Evolutionary conservation across 2,888 invertebrate genomes (phyloP), one percentile per base, ranked within the genome.

Genomic region (Melipona beecheii): DNA sequence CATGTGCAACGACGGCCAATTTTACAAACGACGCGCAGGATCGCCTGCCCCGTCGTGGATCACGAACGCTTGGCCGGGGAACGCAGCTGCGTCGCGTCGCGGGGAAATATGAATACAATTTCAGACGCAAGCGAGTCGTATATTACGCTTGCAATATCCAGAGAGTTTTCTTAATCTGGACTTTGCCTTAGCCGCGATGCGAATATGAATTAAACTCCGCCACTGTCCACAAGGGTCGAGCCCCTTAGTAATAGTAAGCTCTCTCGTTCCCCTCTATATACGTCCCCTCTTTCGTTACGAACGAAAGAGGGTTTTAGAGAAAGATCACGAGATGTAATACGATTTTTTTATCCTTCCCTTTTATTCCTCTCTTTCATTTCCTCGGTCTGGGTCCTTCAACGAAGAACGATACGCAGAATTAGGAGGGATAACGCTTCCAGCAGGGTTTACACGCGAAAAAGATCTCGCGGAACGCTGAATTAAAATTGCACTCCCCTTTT

Each of bases 101-200:
- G n/a, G 49, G 19, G 27, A 62, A 70, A 76, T 69, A 75, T 75
- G 75, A 75, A 76, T 70, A 76, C 62, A 70, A 76, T 70, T 70
- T 70, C 70, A 15, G 9, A 31, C 43, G 11, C 36, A 13, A 24
- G 52, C 36, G 4, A 50, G n/a, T 52, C 76, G 76, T 62, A 70
- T 62, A 70, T 70, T 62, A 70, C 50, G 52, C 49, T 70, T 21
- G 76, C 62, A 70, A 76, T 62, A 62, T 70, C 62, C 62, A 24
- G 70, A 36, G 52, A 36, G 62, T 52, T 76, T 76, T 76, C 76
- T 76, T 76, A 76, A 76, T 76, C 75, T 36, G 50, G 19, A 69
- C 69, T 69, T 69, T 52, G 36, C 56, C 75, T 66, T 50, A 50
- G 49, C 70, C 62, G 21, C 15, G 70, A 19, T 24, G 31, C 52